These are phyloP conservation scores for Lasiommata megera DNA, from an alignment of 2,888 invertebrate genomes.

Conservation along the genomic window DNA sequence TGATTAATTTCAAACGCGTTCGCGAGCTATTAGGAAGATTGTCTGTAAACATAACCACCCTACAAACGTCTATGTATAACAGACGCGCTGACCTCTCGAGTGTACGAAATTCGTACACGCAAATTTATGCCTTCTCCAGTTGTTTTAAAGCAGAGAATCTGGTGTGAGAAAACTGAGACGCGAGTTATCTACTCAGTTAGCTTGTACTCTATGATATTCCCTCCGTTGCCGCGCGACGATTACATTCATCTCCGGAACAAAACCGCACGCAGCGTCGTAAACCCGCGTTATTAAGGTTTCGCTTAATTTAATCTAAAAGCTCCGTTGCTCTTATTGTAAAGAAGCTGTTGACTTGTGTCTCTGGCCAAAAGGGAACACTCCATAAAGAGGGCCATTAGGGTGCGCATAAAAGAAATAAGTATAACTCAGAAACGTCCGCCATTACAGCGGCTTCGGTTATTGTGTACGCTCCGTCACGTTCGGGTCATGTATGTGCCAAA, in stretches of 20 bases:
- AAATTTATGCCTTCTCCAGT: conserved; percentile 1
- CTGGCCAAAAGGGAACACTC: conserved; percentile 55
- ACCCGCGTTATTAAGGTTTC: conserved; percentile 44
- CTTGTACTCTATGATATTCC: conserved; percentile 25
- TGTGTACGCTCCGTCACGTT: conserved; percentile 69
- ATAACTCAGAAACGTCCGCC: conserved; percentile 73
- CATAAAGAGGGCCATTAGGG: conserved; percentile 67
- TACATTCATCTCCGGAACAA: conserved; percentile 38
- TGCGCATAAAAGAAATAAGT: conserved; percentile 74
- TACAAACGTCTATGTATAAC: neutral
- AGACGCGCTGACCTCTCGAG: neutral
- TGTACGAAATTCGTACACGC: neutral
- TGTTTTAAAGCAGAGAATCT: conserved; percentile 10
- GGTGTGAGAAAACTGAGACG: neutral
- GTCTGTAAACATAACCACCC: conserved; percentile 21
- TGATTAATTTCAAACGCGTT: conserved; percentile 23
- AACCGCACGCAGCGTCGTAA: conserved; percentile 35
- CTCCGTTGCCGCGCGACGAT: conserved; percentile 31
- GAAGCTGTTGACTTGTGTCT: conserved; percentile 48
- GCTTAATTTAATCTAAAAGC: conserved; percentile 57
- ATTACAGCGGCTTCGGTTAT: conserved; percentile 68
- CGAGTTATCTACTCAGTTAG: conserved; percentile 15
- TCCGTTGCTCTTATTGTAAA: conserved; percentile 40
- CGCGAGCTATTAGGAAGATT: conserved; percentile 21
- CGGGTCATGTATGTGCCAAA: conserved; percentile 68